Base-by-base conservation (phyloP, 2,888 invertebrate genomes). In the Pemphredon lugubris region DNA sequence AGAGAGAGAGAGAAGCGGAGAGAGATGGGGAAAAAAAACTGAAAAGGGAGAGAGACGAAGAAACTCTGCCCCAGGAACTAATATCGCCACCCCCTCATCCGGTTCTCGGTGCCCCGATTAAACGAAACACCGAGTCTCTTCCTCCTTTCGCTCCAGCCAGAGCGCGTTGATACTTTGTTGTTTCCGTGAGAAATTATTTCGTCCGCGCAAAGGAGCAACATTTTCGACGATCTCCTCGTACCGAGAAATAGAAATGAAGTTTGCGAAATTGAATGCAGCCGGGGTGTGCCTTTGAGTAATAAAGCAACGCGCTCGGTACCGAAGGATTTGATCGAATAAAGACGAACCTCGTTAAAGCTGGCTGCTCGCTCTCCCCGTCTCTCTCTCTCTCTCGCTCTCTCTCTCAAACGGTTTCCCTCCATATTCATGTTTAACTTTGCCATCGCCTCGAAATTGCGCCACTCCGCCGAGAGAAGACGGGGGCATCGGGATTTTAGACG, bases 281-380 rank as follows among this genome's bases (percentile, higher is more conserved):
- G 34, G 34, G n/a, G n/a, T 3, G n/a, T n/a, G n/a, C 34, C 26
- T 34, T 34, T 34, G 34, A 34, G 34, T 40, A 40, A 40, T 40
- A 40, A 40, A 40, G 9, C 9, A 34, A n/a, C 9, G 34, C 3
- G 16, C 18, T 14, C 40, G 18, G 37, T n/a, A n/a, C 40, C 34
- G 34, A 34, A n/a, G 16, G 40, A 40, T 40, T 40, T 16, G 16
- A 18, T 40, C 40, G 40, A 18, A 18, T 18, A 16, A 40, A 16
- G 7, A n/a, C 16, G 40, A 18, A 40, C 9, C 18, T 40, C 16
- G 40, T 40, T 40, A 40, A 40, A 16, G 6, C 20, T 18, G 18
- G 2, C 6, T 9, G 6, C 21, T 37, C 20, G 11, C 34, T 20
- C 21, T 37, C n/a, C n/a, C n/a, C n/a, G n/a, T n/a, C n/a, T n/a